Percentiles rank a stretch among this genome's conserved stretches.
phyloP scores from a whole-genome alignment of 2,888 invertebrate species.

The Microctonus brassicae region DNA sequence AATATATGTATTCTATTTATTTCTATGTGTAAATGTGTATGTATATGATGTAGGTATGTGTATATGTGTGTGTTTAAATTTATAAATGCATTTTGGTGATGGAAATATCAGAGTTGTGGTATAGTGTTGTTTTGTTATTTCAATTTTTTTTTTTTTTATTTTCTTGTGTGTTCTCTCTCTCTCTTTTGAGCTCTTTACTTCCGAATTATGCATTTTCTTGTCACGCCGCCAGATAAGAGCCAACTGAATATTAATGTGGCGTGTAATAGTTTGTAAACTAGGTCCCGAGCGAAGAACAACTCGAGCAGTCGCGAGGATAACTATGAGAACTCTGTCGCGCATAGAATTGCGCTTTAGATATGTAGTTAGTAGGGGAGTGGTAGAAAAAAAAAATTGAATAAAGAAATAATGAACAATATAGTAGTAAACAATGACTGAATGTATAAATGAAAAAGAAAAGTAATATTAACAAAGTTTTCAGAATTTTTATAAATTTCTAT shows the following conservation, averaged over 20 bases:
- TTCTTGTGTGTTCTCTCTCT: not conserved
- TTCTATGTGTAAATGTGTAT: too few relatives aligned
- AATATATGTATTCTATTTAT: too few relatives aligned
- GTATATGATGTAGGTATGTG: too few relatives aligned
- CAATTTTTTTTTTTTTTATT: not conserved
- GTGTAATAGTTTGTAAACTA: slow-evolving; percentile 66
- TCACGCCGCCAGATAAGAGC: slow-evolving; percentile 64
- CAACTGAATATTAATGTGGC: slow-evolving; percentile 66
- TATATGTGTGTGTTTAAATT: too few relatives aligned
- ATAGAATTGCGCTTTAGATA: not conserved
- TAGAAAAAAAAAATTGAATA: not conserved
- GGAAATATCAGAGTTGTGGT: too few relatives aligned
- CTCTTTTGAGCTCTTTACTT: slow-evolving; percentile 39
- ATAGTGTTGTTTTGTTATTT: too few relatives aligned
- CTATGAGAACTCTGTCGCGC: not conserved
- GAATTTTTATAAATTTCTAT: too few relatives aligned
- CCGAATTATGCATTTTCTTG: slow-evolving; percentile 68
- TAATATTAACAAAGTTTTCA: not conserved
- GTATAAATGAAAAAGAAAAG: not conserved
- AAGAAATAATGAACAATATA: not conserved
- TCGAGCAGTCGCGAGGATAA: not conserved
- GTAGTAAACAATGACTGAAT: not conserved
- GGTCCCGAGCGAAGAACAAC: slow-evolving; percentile 53
- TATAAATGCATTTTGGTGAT: too few relatives aligned
- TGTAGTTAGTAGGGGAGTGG: not conserved